Evolutionary conservation across 1,140 invertebrate species (phyloP).

Genomic region (Macrobrachium nipponense): DNA sequence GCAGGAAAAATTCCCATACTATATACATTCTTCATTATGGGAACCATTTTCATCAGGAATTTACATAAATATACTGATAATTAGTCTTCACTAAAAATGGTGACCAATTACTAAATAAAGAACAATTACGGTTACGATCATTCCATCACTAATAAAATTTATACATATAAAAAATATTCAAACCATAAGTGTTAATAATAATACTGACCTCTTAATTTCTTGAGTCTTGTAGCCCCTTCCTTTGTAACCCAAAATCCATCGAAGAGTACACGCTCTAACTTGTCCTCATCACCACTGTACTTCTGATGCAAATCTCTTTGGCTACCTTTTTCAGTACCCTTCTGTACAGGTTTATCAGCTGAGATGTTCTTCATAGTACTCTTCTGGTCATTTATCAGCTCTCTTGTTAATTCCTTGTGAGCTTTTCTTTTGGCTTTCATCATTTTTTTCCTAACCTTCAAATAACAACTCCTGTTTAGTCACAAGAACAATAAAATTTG

Average conservation of each 20-base stretch:
- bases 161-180: neutral
- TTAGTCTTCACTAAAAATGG: no score
- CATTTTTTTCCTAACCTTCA: slow-evolving; percentile 43
- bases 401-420: slow-evolving; percentile 26
- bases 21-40: no score
- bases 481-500: neutral
- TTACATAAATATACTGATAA: no score
- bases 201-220: slow-evolving; percentile 38
- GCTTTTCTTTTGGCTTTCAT: slow-evolving; percentile 53
- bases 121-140: no score
- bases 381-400: slow-evolving; percentile 47
- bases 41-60: no score
- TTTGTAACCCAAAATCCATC: slow-evolving; percentile 48
- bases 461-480: neutral
- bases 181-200: neutral
- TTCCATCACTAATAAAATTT: no score
- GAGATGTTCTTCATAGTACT: neutral
- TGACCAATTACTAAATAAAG: no score
- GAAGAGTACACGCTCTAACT: slow-evolving; percentile 17
- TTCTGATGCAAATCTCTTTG: neutral
- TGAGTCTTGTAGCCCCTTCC: slow-evolving; percentile 36
- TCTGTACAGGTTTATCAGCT: neutral
- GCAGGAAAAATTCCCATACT: no score
- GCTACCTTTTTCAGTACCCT: neutral
- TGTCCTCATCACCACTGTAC: neutral